Evolutionary conservation across 1,140 invertebrate species (phyloP).

Genomic region (Probaryconus sp.): DNA sequence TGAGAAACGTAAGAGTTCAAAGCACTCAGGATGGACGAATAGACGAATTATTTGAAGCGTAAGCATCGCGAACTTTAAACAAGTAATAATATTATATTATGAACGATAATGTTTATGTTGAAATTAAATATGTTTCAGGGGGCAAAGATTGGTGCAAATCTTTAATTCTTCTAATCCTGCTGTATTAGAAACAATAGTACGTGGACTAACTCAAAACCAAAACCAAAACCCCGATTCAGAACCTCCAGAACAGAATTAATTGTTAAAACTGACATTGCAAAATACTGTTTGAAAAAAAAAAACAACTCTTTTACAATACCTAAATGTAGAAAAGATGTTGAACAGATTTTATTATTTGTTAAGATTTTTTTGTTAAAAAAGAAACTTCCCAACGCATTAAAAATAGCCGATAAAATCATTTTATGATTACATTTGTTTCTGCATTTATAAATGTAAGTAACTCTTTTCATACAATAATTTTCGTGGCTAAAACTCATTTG

Average conservation of each 20-base stretch:
- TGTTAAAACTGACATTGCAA: too few relatives aligned
- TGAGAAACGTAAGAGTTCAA: slow-evolving; percentile 73
- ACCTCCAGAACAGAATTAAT: slow-evolving; percentile 71
- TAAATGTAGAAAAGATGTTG: too few relatives aligned
- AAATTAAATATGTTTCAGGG: slow-evolving; percentile 79
- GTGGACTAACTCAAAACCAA: slow-evolving; percentile 76
- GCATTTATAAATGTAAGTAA: too few relatives aligned
- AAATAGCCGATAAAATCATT: too few relatives aligned
- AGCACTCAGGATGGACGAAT: slow-evolving; percentile 67
- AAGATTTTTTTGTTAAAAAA: too few relatives aligned
- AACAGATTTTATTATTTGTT: too few relatives aligned
- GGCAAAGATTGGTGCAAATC: slow-evolving; percentile 83
- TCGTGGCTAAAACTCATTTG: too few relatives aligned
- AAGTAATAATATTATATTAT: not conserved
- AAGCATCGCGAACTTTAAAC: slow-evolving; percentile 31
- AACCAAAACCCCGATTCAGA: slow-evolving; percentile 69
- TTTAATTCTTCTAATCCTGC: slow-evolving; percentile 84
- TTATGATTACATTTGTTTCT: too few relatives aligned
- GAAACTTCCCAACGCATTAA: too few relatives aligned
- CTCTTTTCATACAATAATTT: too few relatives aligned
- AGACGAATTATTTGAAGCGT: slow-evolving; percentile 73
- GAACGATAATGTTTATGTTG: slow-evolving; percentile 25
- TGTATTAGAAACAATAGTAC: slow-evolving; percentile 82
- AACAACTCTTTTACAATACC: too few relatives aligned
- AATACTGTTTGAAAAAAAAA: too few relatives aligned